A percentile compares a stretch with the other conserved stretches of the same genome.
phyloP scores from a whole-genome alignment of 1,140 invertebrate genomes.

The Aphaenogaster ashmeadi region DNA sequence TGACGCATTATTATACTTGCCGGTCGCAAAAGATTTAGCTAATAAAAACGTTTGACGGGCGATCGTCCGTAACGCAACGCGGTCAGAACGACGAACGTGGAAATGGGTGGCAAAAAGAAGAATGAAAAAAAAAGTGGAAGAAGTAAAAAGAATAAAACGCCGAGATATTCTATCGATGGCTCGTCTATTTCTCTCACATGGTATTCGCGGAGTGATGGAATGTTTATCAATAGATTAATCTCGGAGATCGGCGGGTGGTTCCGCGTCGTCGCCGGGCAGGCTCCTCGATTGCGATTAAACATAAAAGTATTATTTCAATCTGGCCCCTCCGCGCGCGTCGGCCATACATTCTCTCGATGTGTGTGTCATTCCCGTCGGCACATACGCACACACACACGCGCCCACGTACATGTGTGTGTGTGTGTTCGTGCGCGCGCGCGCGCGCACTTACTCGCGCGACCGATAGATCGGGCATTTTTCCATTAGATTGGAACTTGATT shows the following conservation, averaged over 20 bases:
- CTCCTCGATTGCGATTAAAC: slow-evolving; percentile 81
- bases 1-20: slow-evolving; percentile 69
- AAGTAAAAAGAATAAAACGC: slow-evolving; percentile 51
- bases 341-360: slow-evolving; percentile 74
- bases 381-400: neutral
- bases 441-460: slow-evolving; percentile 72
- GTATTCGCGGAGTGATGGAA: slow-evolving; percentile 79
- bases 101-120: slow-evolving; percentile 59
- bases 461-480: slow-evolving; percentile 86
- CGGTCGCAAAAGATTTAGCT: slow-evolving; percentile 70
- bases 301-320: slow-evolving; percentile 83
- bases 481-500: slow-evolving; percentile 87
- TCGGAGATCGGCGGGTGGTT: slow-evolving; percentile 78
- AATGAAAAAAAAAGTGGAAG: slow-evolving; percentile 20
- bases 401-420: slow-evolving; percentile 53
- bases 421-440: neutral
- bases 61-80: slow-evolving; percentile 71
- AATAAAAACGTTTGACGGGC: slow-evolving; percentile 71
- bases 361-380: slow-evolving; percentile 60
- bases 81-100: slow-evolving; percentile 68
- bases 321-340: slow-evolving; percentile 69
- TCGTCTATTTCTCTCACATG: slow-evolving; percentile 75
- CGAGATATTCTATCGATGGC: slow-evolving; percentile 75
- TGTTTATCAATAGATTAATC: slow-evolving; percentile 84
- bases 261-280: slow-evolving; percentile 73